Evolutionary conservation across 2,888 invertebrate genomes (phyloP).

Genomic region (Miltochrista miniata): DNA sequence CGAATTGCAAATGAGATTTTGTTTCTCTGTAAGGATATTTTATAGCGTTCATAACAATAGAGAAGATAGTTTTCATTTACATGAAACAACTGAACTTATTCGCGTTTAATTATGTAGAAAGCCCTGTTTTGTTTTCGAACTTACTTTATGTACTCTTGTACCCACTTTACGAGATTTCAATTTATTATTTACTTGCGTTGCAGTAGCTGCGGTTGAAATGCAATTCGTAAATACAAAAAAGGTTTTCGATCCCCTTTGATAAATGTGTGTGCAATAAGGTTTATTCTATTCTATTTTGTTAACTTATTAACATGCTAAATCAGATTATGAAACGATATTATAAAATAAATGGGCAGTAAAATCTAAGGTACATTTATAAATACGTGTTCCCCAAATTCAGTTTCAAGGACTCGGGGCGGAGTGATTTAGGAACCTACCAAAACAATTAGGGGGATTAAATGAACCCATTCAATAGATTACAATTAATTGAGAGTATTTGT

Average conservation of each 20-base stretch:
- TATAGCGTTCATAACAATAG: constrained; percentile 4
- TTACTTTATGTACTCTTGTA: neutral
- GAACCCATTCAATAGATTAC: neutral
- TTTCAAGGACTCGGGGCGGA: neutral
- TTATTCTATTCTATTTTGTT: too few relatives aligned
- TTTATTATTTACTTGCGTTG: too few relatives aligned
- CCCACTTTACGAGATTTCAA: too few relatives aligned
- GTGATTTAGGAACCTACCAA: neutral
- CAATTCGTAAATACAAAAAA: too few relatives aligned
- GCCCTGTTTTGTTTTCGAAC: neutral
- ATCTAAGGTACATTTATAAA: too few relatives aligned
- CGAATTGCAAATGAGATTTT: constrained; percentile 19
- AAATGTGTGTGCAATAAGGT: too few relatives aligned
- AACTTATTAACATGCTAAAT: too few relatives aligned
- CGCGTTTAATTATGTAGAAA: neutral
- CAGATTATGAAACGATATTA: too few relatives aligned
- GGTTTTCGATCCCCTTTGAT: too few relatives aligned
- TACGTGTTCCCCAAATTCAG: neutral
- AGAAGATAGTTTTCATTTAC: constrained; percentile 2
- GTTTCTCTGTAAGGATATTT: constrained; percentile 7
- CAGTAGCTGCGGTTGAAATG: too few relatives aligned
- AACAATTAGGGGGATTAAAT: neutral
- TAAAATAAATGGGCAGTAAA: too few relatives aligned
- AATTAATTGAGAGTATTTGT: neutral
- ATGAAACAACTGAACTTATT: neutral